phyloP scores from a whole-genome alignment of 2,113 vertebrate species.

The Andinoacara biseriatus region DNA sequence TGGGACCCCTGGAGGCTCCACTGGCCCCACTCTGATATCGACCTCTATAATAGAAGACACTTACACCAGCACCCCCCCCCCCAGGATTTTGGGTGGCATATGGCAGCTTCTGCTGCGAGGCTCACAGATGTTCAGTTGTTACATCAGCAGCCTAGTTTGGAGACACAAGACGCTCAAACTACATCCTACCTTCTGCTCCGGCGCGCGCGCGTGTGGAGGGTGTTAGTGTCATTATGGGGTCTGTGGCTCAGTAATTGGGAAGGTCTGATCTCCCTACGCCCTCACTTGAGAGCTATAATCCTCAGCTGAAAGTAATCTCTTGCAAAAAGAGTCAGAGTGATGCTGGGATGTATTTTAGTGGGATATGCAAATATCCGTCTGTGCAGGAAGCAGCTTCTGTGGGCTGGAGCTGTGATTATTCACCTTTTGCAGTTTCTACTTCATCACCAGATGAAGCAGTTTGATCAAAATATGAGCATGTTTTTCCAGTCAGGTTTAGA shows the following conservation, averaged over 20 bases:
- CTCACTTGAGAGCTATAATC: constrained; percentile 3
- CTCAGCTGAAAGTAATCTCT: constrained; percentile 14
- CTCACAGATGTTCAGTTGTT: constrained; percentile 55
- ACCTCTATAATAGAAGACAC: not conserved
- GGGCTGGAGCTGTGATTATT: not conserved
- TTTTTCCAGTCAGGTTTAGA: not conserved
- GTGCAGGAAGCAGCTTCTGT: not conserved
- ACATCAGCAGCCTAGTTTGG: constrained; percentile 50
- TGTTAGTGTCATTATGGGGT: not conserved
- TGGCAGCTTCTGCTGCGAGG: constrained; percentile 49
- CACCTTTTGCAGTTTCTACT: not conserved
- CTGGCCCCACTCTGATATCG: not conserved
- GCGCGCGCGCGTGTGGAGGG: not conserved
- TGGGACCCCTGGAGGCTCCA: not conserved
- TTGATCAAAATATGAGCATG: not conserved
- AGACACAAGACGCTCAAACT: constrained; percentile 36
- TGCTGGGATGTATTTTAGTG: not conserved
- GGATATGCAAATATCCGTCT: not conserved
- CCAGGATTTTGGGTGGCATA: constrained; percentile 48
- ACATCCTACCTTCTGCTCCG: not conserved
- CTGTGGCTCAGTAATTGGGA: constrained; percentile 12
- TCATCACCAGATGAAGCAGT: not conserved
- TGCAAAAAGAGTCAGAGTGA: not conserved
- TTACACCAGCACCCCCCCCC: not conserved
- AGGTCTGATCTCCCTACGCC: constrained; percentile 27